Evolutionary conservation across 2,113 vertebrate genomes (phyloP).

Genomic region (Myocastor coypus): DNA sequence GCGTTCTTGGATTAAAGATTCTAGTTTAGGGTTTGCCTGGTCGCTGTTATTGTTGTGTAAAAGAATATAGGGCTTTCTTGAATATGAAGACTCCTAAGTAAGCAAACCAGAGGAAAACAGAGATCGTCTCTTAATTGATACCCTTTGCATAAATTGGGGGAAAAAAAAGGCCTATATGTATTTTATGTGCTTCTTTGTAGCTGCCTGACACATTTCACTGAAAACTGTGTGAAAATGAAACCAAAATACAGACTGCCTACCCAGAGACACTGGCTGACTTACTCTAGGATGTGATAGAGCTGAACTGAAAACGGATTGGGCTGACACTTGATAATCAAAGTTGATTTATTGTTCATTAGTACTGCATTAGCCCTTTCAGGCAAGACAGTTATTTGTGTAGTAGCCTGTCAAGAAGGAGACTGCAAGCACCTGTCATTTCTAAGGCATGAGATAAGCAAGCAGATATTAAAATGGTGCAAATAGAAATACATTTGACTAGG

Average conservation of each 20-base stretch:
- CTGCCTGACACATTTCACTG: constrained; percentile 83
- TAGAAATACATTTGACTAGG: constrained; percentile 77
- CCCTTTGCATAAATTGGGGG: constrained; percentile 21
- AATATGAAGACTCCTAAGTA: neutral
- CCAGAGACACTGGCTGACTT: constrained; percentile 88
- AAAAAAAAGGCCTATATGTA: constrained; percentile 59
- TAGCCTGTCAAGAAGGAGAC: constrained; percentile 94
- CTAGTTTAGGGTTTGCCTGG: constrained; percentile 33
- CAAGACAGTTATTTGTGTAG: constrained; percentile 97
- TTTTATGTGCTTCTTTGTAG: constrained; percentile 74
- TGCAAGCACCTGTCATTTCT: constrained; percentile 97
- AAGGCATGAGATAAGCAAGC: constrained; percentile 92
- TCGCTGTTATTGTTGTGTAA: constrained; percentile 25
- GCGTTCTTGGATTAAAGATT: constrained; percentile 4
- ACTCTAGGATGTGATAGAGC: constrained; percentile 89
- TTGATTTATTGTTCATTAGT: constrained; percentile 99
- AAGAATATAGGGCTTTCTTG: constrained; percentile 45
- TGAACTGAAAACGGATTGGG: constrained; percentile 94
- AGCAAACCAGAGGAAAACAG: constrained; percentile 39
- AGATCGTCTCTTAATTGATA: constrained; percentile 39
- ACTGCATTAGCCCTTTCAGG: constrained; percentile 98
- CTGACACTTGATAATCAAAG: constrained; percentile 99
- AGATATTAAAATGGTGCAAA: constrained; percentile 88
- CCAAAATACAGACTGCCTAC: constrained; percentile 84
- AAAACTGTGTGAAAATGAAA: constrained; percentile 86